A percentile compares a stretch with the other conserved stretches of the same genome.
phyloP scores from a whole-genome alignment of 2,888 invertebrate species.

The Chrysolina oricalcia region DNA sequence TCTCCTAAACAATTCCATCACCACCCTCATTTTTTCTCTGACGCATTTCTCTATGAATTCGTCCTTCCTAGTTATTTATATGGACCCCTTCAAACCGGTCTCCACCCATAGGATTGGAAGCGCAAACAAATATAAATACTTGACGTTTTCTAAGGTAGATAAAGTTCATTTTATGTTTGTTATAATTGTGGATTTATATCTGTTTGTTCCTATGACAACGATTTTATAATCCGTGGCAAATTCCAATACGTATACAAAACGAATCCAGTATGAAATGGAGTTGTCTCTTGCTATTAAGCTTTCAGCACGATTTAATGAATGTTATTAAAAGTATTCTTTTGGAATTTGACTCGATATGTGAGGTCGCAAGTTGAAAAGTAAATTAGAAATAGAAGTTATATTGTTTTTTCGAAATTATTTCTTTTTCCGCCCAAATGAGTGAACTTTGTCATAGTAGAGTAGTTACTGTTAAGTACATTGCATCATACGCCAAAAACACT shows the following conservation, averaged over 20 bases:
- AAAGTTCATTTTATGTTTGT: constrained; percentile 27
- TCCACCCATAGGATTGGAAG: constrained; percentile 15
- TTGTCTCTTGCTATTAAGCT: neutral
- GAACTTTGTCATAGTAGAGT: no score
- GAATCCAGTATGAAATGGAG: neutral
- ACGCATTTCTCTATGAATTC: neutral
- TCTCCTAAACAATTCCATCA: neutral
- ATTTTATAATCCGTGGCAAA: neutral
- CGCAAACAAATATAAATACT: constrained; percentile 18
- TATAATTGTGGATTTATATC: constrained; percentile 4
- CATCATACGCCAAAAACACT: no score
- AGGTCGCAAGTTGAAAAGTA: neutral
- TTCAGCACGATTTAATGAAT: neutral
- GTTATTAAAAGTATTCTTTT: neutral
- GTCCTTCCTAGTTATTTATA: constrained; percentile 1
- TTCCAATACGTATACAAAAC: neutral
- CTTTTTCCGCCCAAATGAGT: no score
- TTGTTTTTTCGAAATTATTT: no score
- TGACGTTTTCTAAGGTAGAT: constrained; percentile 19
- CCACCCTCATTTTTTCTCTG: neutral
- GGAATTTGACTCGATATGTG: neutral
- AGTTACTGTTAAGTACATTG: no score
- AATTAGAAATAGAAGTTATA: no score
- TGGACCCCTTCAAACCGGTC: constrained; percentile 13
- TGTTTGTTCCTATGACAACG: constrained; percentile 20